Base-by-base conservation (phyloP, 2,888 invertebrate genomes). In the Piscicola geometra region DNA sequence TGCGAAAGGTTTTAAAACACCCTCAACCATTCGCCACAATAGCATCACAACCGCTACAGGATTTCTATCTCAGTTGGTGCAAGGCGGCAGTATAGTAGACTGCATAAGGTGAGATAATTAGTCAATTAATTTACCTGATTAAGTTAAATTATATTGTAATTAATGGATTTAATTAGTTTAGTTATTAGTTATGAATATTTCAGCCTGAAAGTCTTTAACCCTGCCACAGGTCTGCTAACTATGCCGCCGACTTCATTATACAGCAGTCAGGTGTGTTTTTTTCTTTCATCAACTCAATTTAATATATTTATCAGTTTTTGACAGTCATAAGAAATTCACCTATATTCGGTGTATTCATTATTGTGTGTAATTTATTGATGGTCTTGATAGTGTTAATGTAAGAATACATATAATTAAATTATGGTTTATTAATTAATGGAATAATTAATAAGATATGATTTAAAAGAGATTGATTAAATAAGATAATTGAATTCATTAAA, bases 221-320 rank as follows among this genome's bases (percentile, higher is more conserved):
- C 12, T 5, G 9, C 25, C 5, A 56, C 89, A 90, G 60, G 78
- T 93, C 93, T 84, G 96, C 92, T 0, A 91, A 93, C 77, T 94
- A 93, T 89, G 90, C 93, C 0, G 96, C 95, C 0, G 88, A 90
- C 0, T 89, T 93, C 84, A 89, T 98, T 76, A 92, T 99, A 79
- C 93, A 95, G 85, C 90, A 91, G 81, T 92, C 92, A 0, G 98
- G 98, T 1, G 97, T 96, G n/a, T n/a, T n/a, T n/a, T n/a, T n/a
- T n/a, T n/a, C n/a, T n/a, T n/a, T n/a, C n/a, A n/a, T n/a, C n/a
- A n/a, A n/a, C n/a, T n/a, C n/a, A n/a, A n/a, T n/a, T n/a, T n/a
- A n/a, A n/a, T n/a, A 5, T 41, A 41, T 41, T 41, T 41, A 9
- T 41, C 41, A 41, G 41, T 41, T 41, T 41, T 41, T 41, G 15